Evolutionary conservation across 2,113 vertebrate genomes (phyloP).

Genomic region (Pachypanchax playfairii): DNA sequence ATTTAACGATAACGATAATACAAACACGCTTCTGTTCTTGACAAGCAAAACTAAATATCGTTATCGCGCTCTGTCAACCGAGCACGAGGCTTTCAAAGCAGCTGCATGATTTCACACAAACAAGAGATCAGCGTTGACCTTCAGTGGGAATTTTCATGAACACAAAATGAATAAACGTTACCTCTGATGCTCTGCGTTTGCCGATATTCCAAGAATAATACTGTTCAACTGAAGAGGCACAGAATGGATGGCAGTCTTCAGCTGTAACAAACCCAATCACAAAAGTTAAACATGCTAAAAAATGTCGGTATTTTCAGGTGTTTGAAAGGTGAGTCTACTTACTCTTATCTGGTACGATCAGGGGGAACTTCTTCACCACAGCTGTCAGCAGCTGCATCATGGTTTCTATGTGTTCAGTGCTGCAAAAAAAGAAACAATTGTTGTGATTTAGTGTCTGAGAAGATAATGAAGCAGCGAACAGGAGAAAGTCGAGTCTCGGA

Average conservation of each 20-base stretch:
- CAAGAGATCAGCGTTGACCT: too few relatives aligned
- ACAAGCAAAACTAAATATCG: too few relatives aligned
- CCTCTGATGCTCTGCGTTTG: conserved; percentile 95
- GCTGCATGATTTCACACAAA: too few relatives aligned
- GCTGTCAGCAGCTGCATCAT: conserved; percentile 93
- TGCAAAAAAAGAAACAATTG: conserved; percentile 57
- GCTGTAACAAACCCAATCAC: conserved; percentile 57
- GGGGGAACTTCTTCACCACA: conserved; percentile 92
- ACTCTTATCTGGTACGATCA: conserved; percentile 93
- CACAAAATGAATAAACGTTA: conserved; percentile 62
- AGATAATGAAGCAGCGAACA: background rate
- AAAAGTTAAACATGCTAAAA: conserved; percentile 21
- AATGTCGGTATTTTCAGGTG: background rate
- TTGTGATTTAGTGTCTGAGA: background rate
- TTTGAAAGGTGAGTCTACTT: conserved; percentile 57
- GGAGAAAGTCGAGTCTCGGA: too few relatives aligned
- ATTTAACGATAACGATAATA: background rate
- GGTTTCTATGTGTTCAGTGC: conserved; percentile 93
- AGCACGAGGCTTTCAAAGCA: too few relatives aligned
- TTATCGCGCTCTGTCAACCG: too few relatives aligned
- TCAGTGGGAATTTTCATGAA: background rate
- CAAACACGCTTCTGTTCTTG: background rate
- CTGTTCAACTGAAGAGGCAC: conserved; percentile 90
- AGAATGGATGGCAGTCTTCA: conserved; percentile 91
- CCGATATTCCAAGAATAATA: conserved; percentile 98